phyloP scores from a whole-genome alignment of 2,888 invertebrate species.

The Pandemis heparana region DNA sequence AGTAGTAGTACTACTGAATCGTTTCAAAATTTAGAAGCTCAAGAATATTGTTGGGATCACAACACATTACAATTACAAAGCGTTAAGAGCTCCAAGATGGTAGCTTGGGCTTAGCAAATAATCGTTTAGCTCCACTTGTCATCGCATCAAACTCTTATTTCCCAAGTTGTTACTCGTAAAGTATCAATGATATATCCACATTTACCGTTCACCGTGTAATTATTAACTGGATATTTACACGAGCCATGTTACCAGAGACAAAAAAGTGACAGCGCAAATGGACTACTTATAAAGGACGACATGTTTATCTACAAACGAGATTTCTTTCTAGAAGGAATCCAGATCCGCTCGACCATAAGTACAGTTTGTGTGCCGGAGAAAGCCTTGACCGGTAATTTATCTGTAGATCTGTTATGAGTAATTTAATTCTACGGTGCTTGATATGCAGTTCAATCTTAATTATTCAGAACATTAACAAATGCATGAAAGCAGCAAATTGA shows the following conservation, averaged over 20 bases:
- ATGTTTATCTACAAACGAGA: conserved; percentile 17
- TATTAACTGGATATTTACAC: neutral
- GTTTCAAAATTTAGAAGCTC: neutral
- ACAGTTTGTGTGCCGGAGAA: conserved; percentile 38
- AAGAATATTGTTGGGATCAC: too few relatives aligned
- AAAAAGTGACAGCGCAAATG: neutral
- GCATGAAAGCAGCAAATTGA: neutral
- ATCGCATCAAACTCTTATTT: neutral
- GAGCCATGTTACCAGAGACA: neutral
- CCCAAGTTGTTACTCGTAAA: neutral
- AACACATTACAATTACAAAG: neutral
- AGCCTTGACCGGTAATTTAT: conserved; percentile 38
- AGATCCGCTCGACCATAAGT: conserved; percentile 21
- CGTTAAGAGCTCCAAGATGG: neutral
- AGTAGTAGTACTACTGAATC: neutral
- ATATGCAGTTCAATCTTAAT: conserved; percentile 16
- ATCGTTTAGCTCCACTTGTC: neutral
- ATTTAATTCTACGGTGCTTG: conserved; percentile 20
- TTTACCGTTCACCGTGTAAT: neutral
- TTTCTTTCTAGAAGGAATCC: conserved; percentile 29
- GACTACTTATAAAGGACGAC: conserved; percentile 18
- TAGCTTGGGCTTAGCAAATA: neutral
- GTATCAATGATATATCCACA: neutral
- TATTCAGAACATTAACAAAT: conserved; percentile 5
- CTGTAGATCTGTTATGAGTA: conserved; percentile 25